A percentile compares a stretch with the other conserved stretches of the same genome.
Conservation (phyloP, 2,888 invertebrate species). For the Eupithecia subfuscata region DNA sequence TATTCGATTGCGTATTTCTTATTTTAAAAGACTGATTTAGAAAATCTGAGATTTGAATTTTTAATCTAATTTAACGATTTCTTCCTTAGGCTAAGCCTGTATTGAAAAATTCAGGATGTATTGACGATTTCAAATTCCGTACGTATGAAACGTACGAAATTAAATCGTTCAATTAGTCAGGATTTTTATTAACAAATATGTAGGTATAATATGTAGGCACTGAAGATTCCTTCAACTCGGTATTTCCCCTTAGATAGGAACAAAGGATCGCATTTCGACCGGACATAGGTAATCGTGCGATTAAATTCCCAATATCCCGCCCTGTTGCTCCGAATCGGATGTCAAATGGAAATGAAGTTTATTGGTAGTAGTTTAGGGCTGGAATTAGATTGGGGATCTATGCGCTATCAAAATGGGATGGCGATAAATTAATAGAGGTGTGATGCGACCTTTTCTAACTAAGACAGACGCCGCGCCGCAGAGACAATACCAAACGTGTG, state of each 20-base stretch:
- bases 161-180: too few species aligned
- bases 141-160: too few species aligned
- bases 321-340: not conserved
- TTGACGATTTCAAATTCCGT: too few species aligned
- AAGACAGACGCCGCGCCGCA: too few species aligned
- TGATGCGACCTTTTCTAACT: not conserved
- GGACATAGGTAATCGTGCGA: conserved; percentile 6
- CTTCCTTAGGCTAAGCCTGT: too few species aligned
- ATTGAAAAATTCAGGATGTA: too few species aligned
- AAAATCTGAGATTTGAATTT: too few species aligned
- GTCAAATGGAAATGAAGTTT: conserved; percentile 8
- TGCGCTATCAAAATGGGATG: not conserved
- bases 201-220: not conserved
- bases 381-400: not conserved
- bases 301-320: conserved; percentile 14
- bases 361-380: not conserved
- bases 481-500: too few species aligned
- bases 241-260: not conserved
- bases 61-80: too few species aligned
- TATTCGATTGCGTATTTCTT: too few species aligned
- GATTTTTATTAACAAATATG: too few species aligned
- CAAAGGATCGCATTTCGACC: conserved; percentile 4
- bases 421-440: not conserved
- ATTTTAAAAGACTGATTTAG: too few species aligned
- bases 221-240: not conserved